These are phyloP conservation scores for Calliphora vomitoria DNA, from an alignment of 2,888 invertebrate species.

Conservation along the genomic window DNA sequence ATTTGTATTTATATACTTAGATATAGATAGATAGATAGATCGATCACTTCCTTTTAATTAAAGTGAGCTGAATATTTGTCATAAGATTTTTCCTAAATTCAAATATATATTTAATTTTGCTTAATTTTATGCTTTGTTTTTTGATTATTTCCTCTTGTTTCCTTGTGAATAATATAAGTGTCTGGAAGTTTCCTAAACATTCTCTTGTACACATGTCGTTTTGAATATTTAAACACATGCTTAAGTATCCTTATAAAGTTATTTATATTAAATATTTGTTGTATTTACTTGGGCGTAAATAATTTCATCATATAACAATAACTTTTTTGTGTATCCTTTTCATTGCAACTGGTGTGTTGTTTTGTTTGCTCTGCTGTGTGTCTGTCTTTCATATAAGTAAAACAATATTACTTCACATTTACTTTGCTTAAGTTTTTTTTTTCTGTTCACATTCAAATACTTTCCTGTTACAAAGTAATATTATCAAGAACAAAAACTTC, in stretches of 20 bases:
- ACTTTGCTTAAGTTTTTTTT: background rate
- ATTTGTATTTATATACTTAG: too few relatives aligned
- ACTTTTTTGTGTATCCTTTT: background rate
- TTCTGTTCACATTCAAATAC: background rate
- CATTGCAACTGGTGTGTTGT: background rate
- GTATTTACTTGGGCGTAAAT: slow-evolving; percentile 43
- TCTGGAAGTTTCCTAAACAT: too few relatives aligned
- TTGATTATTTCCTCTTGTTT: too few relatives aligned
- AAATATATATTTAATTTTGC: too few relatives aligned
- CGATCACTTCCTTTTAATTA: too few relatives aligned
- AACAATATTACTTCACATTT: slow-evolving; percentile 11
- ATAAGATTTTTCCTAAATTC: too few relatives aligned
- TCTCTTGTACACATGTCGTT: background rate
- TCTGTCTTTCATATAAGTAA: background rate
- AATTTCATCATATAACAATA: slow-evolving; percentile 30
- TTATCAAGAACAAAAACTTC: background rate
- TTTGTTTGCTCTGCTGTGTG: background rate
- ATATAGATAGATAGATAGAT: too few relatives aligned
- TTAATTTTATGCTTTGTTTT: too few relatives aligned
- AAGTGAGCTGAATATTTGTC: too few relatives aligned
- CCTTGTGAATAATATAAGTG: too few relatives aligned
- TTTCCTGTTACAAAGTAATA: background rate
- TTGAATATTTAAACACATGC: slow-evolving; percentile 1
- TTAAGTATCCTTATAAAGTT: slow-evolving; percentile 23
- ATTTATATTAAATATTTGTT: slow-evolving; percentile 39